Percentiles rank a stretch among this genome's conserved stretches.
phyloP scores from a whole-genome alignment of 1,140 invertebrate species.

The Zaprionus gabonicus region DNA sequence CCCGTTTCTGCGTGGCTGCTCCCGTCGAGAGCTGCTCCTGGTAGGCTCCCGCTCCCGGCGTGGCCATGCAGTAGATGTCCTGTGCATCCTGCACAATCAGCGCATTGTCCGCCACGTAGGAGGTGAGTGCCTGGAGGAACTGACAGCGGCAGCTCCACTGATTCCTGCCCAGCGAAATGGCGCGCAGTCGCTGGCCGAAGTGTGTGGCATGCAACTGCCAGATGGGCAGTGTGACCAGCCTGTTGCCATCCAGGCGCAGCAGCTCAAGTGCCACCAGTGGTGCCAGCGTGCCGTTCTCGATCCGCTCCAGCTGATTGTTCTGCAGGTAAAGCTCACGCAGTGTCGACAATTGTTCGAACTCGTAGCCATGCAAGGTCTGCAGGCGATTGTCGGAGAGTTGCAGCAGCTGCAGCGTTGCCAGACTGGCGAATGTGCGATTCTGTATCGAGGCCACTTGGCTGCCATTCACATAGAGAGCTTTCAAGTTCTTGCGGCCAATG shows the following conservation, averaged over 20 bases:
- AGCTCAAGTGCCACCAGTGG: slow-evolving; percentile 91
- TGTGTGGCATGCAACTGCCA: slow-evolving; percentile 89
- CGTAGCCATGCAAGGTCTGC: slow-evolving; percentile 92
- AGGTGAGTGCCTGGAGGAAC: slow-evolving; percentile 93
- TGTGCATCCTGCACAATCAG: slow-evolving; percentile 91
- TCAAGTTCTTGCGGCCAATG: slow-evolving; percentile 95
- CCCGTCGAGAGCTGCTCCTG: slow-evolving; percentile 73
- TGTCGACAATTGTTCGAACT: slow-evolving; percentile 93
- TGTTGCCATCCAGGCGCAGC: slow-evolving; percentile 93
- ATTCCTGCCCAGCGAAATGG: slow-evolving; percentile 91
- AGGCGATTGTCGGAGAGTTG: slow-evolving; percentile 95
- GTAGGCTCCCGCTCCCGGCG: slow-evolving; percentile 86
- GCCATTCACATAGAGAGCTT: slow-evolving; percentile 93
- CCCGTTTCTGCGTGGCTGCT: slow-evolving; percentile 85
- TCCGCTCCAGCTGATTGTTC: slow-evolving; percentile 91
- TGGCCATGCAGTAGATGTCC: slow-evolving; percentile 92
- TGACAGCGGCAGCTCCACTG: slow-evolving; percentile 95
- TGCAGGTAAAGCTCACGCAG: slow-evolving; percentile 94
- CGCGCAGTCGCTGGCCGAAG: slow-evolving; percentile 86
- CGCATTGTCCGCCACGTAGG: slow-evolving; percentile 92
- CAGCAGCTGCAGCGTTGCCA: slow-evolving; percentile 91
- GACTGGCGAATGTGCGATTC: slow-evolving; percentile 96
- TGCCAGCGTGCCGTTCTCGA: slow-evolving; percentile 92
- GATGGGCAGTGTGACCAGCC: slow-evolving; percentile 91
- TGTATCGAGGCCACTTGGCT: slow-evolving; percentile 94